Conservation (phyloP, 53 echinoderm and acorn worm genomes). For the Pentamera pediparva region DNA sequence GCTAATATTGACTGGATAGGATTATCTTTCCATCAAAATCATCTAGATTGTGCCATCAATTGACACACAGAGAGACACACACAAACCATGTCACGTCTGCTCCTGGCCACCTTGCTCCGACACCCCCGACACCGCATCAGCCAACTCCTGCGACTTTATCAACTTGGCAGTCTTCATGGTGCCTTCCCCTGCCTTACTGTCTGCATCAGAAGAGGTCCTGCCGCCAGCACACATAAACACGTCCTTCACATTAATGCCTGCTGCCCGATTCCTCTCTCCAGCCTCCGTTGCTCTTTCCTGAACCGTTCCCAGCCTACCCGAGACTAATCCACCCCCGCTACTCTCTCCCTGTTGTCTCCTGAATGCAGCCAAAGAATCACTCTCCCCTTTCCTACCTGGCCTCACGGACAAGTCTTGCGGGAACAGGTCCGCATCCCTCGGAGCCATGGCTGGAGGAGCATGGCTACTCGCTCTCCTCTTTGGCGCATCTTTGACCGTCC, state of each 20-base stretch:
- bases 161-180: constrained; percentile 18
- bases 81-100: background rate
- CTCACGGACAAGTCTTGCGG: background rate
- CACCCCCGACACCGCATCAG: constrained; percentile 17
- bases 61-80: background rate
- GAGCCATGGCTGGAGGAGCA: too few relatives aligned
- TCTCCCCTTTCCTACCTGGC: too few relatives aligned
- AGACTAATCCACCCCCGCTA: too few relatives aligned
- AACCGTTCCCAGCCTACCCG: too few relatives aligned
- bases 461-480: background rate
- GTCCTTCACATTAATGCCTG: background rate
- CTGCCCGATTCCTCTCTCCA: background rate
- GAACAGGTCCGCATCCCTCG: too few relatives aligned
- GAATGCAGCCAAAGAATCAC: too few relatives aligned
- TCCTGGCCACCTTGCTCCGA: constrained; percentile 19
- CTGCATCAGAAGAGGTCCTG: background rate
- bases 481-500: too few relatives aligned
- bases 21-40: background rate
- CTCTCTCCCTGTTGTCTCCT: too few relatives aligned
- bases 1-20: too few relatives aligned
- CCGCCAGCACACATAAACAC: background rate
- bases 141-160: constrained; percentile 22
- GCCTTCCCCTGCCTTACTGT: background rate
- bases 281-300: too few relatives aligned
- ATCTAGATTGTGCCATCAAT: background rate